Conservation (phyloP, 2,797 vertebrate genomes). For the Lepus townsendii region DNA sequence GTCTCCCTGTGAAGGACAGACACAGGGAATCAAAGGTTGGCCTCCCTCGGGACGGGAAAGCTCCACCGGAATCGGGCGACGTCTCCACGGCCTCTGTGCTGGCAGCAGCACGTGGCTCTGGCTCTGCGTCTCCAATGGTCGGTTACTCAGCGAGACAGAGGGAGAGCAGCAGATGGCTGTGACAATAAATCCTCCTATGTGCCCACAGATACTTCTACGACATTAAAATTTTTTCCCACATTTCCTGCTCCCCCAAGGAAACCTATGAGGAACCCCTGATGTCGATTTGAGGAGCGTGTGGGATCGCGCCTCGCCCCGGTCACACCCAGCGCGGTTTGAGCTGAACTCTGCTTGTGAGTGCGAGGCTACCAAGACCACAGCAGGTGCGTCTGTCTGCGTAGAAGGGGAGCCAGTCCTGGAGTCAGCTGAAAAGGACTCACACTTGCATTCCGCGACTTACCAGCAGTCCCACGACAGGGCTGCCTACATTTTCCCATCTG, state of each 20-base stretch:
- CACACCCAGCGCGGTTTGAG: not conserved
- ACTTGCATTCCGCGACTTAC: not conserved
- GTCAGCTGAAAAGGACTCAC: not conserved
- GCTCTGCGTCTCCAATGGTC: not conserved
- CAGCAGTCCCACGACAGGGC: not conserved
- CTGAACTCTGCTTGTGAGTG: not conserved
- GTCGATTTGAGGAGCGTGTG: not conserved
- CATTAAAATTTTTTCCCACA: conserved; percentile 46
- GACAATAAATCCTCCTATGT: conserved; percentile 55
- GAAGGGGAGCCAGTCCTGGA: not conserved
- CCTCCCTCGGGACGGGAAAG: not conserved
- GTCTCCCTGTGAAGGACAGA: not conserved
- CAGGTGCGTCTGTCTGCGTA: not conserved
- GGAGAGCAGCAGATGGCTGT: conserved; percentile 52
- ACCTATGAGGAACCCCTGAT: not conserved
- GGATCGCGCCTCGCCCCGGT: not conserved
- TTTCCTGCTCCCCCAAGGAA: conserved; percentile 49
- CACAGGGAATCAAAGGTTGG: not conserved
- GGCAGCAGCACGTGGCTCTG: fast-evolving
- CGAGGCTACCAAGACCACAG: not conserved
- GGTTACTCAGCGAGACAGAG: conserved; percentile 53
- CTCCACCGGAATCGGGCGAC: not conserved
- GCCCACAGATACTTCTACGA: conserved; percentile 56
- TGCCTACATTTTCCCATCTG: not conserved
- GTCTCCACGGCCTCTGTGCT: not conserved